These are phyloP conservation scores for Theristicus caerulescens DNA, from an alignment of 2,113 vertebrate species.

Conservation along the genomic window DNA sequence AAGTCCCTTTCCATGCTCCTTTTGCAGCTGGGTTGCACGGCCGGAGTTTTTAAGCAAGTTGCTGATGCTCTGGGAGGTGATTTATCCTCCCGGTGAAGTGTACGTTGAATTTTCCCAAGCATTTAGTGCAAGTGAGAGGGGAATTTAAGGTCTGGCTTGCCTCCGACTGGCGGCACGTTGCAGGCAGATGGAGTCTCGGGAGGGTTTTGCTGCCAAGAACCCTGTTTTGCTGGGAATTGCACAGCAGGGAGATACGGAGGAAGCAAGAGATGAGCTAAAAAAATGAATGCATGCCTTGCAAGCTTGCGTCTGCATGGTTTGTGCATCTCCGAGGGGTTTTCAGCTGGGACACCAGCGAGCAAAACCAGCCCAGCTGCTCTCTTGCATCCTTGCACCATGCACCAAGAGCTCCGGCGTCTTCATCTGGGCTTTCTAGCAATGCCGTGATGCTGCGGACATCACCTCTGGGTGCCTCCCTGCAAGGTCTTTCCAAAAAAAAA, in stretches of 20 bases:
- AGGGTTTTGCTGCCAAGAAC: neutral
- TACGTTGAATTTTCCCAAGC: neutral
- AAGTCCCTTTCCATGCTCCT: neutral
- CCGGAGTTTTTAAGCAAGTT: neutral
- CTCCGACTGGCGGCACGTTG: accelerated
- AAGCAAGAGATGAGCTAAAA: neutral
- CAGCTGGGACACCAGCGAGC: accelerated
- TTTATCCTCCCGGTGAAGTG: neutral
- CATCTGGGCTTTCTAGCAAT: accelerated
- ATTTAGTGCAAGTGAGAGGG: accelerated
- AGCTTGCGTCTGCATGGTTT: neutral
- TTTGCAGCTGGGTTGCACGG: neutral
- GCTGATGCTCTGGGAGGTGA: neutral
- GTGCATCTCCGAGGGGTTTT: neutral
- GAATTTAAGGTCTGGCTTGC: neutral
- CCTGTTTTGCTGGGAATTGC: neutral
- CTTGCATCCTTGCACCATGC: accelerated
- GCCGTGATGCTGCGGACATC: neutral
- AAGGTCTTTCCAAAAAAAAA: neutral
- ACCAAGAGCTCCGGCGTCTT: neutral
- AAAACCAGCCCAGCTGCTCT: neutral
- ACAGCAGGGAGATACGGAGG: neutral
- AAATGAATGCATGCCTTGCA: too few species aligned
- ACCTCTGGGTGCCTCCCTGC: neutral
- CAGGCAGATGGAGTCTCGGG: neutral